phyloP scores from a whole-genome alignment of 2,113 vertebrate species.

The Sporophila hypoxantha region DNA sequence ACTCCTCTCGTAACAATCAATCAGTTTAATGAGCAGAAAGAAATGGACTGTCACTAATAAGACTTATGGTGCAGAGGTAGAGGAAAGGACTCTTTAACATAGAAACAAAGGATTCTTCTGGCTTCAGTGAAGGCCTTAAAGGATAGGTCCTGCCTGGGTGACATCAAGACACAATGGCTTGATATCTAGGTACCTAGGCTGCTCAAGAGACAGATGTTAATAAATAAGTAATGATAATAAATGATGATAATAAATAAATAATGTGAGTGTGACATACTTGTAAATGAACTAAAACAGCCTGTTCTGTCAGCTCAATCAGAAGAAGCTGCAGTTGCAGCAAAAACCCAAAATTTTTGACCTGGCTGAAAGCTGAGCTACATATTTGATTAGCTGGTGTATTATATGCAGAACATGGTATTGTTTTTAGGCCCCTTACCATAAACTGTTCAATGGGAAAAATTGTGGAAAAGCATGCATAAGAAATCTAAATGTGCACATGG shows the following conservation, averaged over 20 bases:
- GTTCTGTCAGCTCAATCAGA: background rate
- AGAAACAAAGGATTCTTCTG: background rate
- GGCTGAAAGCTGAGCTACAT: background rate
- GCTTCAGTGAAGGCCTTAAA: background rate
- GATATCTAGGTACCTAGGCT: background rate
- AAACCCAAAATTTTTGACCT: background rate
- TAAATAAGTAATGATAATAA: background rate
- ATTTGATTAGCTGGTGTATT: background rate
- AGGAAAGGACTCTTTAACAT: background rate
- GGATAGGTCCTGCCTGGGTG: background rate
- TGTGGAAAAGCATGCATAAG: background rate
- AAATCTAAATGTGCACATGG: background rate
- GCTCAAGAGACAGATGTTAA: background rate
- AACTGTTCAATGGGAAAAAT: background rate
- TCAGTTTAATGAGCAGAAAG: constrained; percentile 25
- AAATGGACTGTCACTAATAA: constrained; percentile 5
- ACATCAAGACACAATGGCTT: background rate
- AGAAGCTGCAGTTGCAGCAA: background rate
- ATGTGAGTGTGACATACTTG: background rate
- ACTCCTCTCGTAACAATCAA: constrained; percentile 4
- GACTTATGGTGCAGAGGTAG: background rate
- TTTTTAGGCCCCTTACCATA: background rate
- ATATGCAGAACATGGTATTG: background rate
- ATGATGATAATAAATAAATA: background rate
- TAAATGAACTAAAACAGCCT: background rate